phyloP scores from a whole-genome alignment of 2,113 vertebrate genomes.

The Siniperca chuatsi region DNA sequence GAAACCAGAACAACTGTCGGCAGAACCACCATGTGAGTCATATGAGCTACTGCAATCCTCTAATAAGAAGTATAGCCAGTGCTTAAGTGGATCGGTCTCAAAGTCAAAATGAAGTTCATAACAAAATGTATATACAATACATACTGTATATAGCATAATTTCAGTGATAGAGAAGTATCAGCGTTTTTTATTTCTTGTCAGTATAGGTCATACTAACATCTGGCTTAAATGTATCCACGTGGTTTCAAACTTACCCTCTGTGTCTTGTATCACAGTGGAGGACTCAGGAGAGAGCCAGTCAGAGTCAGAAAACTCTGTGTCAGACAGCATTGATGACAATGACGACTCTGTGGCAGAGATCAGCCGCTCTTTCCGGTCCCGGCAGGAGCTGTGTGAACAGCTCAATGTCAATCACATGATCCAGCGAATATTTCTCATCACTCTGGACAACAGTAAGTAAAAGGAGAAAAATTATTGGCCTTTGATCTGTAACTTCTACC shows the following conservation, averaged over 20 bases:
- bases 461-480: background rate
- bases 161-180: background rate
- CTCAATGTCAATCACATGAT: slow-evolving; percentile 99
- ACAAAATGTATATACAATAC: background rate
- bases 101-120: background rate
- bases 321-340: slow-evolving; percentile 96
- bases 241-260: background rate
- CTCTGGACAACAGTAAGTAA: slow-evolving; percentile 96
- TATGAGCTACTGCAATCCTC: background rate
- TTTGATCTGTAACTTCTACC: background rate
- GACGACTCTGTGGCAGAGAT: slow-evolving; percentile 97
- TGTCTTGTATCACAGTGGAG: slow-evolving; percentile 79
- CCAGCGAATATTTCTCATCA: slow-evolving; percentile 98
- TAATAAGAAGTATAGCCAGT: background rate
- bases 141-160: background rate
- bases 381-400: slow-evolving; percentile 96
- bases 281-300: slow-evolving; percentile 92
- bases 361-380: slow-evolving; percentile 95
- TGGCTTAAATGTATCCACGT: background rate
- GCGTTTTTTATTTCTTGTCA: background rate
- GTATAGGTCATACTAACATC: background rate
- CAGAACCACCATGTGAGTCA: slow-evolving; percentile 85
- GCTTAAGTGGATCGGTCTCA: background rate
- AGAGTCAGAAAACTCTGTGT: slow-evolving; percentile 95
- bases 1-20: slow-evolving; percentile 85